phyloP scores from a whole-genome alignment of 2,888 invertebrate genomes.

The Cerastis rubricosa region DNA sequence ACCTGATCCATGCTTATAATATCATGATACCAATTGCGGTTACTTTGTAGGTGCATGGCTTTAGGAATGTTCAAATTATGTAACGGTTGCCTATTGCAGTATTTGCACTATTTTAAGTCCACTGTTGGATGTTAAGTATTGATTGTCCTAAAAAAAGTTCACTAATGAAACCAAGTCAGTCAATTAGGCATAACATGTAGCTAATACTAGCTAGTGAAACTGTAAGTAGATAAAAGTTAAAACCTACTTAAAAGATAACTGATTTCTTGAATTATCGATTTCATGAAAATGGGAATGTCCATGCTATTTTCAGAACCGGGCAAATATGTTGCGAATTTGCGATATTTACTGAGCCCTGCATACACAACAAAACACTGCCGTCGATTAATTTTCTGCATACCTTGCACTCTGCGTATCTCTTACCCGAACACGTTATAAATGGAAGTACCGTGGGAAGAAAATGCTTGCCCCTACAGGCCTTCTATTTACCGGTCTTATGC shows the following conservation, averaged over 20 bases:
- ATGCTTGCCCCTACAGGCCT: constrained; percentile 2
- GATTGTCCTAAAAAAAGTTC: not conserved
- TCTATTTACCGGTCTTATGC: constrained; percentile 3
- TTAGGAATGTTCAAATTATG: constrained; percentile 44
- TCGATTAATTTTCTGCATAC: not conserved
- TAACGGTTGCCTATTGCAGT: constrained; percentile 31
- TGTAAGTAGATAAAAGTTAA: not conserved
- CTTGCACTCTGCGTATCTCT: not conserved
- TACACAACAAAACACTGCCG: not conserved
- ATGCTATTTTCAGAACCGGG: not conserved
- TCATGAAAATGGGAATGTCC: not conserved
- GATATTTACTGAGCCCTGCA: not conserved
- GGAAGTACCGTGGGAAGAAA: constrained; percentile 13
- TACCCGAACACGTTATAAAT: not conserved
- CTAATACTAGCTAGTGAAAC: not conserved
- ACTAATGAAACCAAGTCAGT: not conserved
- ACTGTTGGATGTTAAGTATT: constrained; percentile 5
- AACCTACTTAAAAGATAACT: not conserved
- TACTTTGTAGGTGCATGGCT: constrained; percentile 15
- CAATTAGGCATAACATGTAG: not conserved
- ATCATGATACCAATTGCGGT: constrained; percentile 46
- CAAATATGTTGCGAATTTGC: not conserved
- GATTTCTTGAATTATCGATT: not conserved
- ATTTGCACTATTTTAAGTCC: not conserved
- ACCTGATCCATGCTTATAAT: constrained; percentile 19